phyloP scores from a whole-genome alignment of 2,797 vertebrate genomes.

The Sebastes cheni region DNA sequence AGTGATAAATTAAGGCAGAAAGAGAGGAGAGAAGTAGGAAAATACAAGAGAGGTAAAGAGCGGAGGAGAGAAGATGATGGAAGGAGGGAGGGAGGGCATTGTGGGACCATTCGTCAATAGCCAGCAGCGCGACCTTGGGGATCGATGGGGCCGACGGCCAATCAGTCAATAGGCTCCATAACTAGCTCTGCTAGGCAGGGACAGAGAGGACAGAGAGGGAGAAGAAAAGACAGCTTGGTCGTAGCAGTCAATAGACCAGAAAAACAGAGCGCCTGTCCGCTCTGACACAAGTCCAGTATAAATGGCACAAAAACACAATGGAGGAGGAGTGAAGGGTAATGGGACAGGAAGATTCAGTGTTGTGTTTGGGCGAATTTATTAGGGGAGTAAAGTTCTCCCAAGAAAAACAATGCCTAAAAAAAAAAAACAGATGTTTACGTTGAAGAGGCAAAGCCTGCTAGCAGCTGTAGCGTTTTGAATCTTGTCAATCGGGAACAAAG shows the following conservation, averaged over 20 bases:
- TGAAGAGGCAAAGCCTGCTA: background rate
- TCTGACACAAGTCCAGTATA: conserved; percentile 24
- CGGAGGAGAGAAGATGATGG: conserved; percentile 28
- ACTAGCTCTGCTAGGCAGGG: conserved; percentile 45
- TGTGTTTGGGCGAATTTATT: background rate
- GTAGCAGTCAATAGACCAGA: conserved; percentile 61
- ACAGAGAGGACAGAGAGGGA: conserved; percentile 20
- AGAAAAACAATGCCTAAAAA: background rate
- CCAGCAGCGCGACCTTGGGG: conserved; percentile 56
- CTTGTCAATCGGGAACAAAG: background rate
- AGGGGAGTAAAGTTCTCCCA: background rate
- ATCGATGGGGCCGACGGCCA: conserved; percentile 73
- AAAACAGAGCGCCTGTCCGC: conserved; percentile 51
- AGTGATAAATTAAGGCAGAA: conserved; percentile 50
- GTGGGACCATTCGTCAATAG: conserved; percentile 70
- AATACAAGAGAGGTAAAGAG: conserved; percentile 7
- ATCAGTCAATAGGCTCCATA: conserved; percentile 75
- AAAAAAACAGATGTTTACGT: background rate
- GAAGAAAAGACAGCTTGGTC: conserved; percentile 36
- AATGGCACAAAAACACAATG: conserved; percentile 29
- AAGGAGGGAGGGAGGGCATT: conserved; percentile 16
- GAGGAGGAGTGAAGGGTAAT: conserved; percentile 1
- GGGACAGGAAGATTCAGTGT: background rate
- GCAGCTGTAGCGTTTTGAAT: background rate
- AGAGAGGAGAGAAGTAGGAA: conserved; percentile 10